Evolutionary conservation across 2,888 invertebrate species (phyloP), one percentile per base, ranked within the genome.

Genomic region (Lysandra coridon): DNA sequence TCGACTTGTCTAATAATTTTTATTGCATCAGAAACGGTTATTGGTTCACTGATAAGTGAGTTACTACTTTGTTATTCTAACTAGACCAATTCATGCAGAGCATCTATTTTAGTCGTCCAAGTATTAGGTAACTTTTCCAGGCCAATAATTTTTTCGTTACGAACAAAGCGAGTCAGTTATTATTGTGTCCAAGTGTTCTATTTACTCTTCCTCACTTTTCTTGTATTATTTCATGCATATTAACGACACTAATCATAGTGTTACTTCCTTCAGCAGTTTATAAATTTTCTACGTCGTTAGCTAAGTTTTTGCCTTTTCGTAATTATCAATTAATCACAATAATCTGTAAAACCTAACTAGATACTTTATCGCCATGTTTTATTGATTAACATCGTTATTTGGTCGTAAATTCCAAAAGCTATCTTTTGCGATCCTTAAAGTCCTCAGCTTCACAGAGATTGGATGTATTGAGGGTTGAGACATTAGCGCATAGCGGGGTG

Each of bases 141-240:
- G 12, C 64, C 30, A 14, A 69, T 69, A 12, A 69, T 69, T 69
- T 37, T 69, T 33, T 69, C 5, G 33, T 10, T 69, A 37, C 33
- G 33, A 1, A 0, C 12, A 69, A 30, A 10, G 49, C 49, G 1
- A 64, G 64, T 23, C 30, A 1, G 64, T 30, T 69, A 69, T 69
- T 69, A 69, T 33, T 69, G 69, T 69, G 33, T 69, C 30, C 69
- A 69, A 37, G 33, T 69, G 69, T 37, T 37, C 69, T 69, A 69
- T 69, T 69, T 69, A 37, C 14, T 69, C 33, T 69, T 69, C 33
- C 69, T 37, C 14, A 69, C 33, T 69, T 33, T 69, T 33, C 33
- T 69, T 4, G 69, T 69, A 69, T 69, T 69, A 69, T 69, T 69
- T 69, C 69, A 69, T 69, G 69, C 69, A 69, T 69, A 33, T 69